These are phyloP conservation scores for Pterocles burchelli DNA, from an alignment of 2,113 vertebrate species.

Conservation along the genomic window DNA sequence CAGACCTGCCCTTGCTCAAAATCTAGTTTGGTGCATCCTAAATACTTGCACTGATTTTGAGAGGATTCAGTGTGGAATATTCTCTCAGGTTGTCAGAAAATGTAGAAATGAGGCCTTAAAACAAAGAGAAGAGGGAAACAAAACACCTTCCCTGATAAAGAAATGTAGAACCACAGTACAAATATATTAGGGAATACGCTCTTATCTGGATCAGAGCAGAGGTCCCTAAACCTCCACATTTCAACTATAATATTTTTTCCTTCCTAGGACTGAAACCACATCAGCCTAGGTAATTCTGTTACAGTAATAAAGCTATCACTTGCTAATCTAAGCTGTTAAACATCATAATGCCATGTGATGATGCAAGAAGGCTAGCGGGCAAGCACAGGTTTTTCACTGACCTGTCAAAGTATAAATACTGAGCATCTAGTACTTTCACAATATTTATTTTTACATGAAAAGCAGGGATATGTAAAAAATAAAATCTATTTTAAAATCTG, in stretches of 20 bases:
- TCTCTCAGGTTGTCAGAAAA: neutral
- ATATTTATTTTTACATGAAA: neutral
- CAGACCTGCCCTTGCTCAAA: neutral
- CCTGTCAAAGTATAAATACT: neutral
- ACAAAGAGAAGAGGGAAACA: neutral
- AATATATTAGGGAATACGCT: neutral
- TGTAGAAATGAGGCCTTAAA: neutral
- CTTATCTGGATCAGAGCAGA: neutral
- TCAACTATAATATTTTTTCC: neutral
- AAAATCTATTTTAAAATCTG: neutral
- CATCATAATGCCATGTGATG: neutral
- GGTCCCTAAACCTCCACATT: neutral
- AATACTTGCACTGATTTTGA: neutral
- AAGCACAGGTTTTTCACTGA: neutral
- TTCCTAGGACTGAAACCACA: neutral
- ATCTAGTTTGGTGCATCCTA: neutral
- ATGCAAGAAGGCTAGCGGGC: neutral
- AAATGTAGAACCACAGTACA: neutral
- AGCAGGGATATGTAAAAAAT: neutral
- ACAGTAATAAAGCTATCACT: neutral
- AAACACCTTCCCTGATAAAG: neutral
- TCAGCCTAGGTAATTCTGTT: neutral
- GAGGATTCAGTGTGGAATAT: neutral
- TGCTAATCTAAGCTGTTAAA: neutral
- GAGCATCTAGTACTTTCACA: neutral